phyloP scores from a whole-genome alignment of 2,113 vertebrate genomes.

The Vicugna pacos region DNA sequence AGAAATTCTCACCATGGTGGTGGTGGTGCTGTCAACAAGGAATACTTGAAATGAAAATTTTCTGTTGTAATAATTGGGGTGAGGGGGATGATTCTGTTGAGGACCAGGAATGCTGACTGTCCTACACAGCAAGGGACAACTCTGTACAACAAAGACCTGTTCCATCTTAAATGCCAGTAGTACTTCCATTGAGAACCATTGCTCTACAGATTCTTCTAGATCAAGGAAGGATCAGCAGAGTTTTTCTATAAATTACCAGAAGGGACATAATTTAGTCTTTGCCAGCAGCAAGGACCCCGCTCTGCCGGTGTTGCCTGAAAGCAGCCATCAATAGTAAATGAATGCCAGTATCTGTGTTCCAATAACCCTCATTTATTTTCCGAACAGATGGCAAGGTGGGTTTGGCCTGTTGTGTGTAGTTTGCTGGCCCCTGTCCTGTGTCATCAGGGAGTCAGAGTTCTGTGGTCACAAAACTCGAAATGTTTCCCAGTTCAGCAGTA shows the following conservation, averaged over 20 bases:
- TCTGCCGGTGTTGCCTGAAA: background rate
- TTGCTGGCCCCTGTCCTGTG: background rate
- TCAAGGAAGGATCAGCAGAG: background rate
- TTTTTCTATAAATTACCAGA: background rate
- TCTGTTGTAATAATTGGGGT: background rate
- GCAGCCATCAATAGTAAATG: background rate
- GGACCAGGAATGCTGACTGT: background rate
- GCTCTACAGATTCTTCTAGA: background rate
- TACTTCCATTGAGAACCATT: background rate
- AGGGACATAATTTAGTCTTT: background rate
- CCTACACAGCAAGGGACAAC: background rate
- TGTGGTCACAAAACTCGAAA: background rate
- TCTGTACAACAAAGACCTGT: background rate
- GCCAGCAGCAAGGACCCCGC: background rate
- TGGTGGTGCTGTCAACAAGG: background rate
- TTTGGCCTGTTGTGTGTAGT: background rate
- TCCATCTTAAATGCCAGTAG: background rate
- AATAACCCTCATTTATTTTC: background rate
- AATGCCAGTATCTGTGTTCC: background rate
- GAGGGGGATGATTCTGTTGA: background rate
- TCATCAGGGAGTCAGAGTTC: conserved; percentile 11
- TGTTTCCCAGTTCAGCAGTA: background rate
- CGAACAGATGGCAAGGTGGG: background rate
- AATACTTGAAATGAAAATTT: background rate
- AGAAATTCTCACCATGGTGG: background rate